A percentile compares a stretch with the other conserved stretches of the same genome.
These are phyloP conservation scores for Sinotaia quadrata DNA, from an alignment of 2,888 invertebrate species.

Conservation along the genomic window DNA sequence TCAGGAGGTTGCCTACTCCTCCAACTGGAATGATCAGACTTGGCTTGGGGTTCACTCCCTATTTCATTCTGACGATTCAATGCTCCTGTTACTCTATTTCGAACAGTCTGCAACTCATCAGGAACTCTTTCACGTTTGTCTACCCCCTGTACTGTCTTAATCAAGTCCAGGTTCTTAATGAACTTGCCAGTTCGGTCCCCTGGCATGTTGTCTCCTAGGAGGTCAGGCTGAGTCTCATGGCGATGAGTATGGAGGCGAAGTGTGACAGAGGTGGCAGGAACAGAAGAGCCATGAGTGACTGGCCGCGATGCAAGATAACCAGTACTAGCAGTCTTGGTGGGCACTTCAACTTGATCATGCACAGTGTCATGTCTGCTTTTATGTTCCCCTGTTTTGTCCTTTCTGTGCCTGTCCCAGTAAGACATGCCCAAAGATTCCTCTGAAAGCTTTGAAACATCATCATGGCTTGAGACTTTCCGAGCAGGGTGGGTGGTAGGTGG, in stretches of 20 bases:
- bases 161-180: slow-evolving; percentile 26
- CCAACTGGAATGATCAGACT: slow-evolving; percentile 31
- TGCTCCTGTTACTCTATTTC: slow-evolving; percentile 21
- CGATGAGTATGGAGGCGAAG: background rate
- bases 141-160: slow-evolving; percentile 20
- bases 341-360: background rate
- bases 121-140: background rate
- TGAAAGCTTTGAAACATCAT: slow-evolving; percentile 22
- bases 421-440: background rate
- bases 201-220: slow-evolving; percentile 15
- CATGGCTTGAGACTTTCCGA: slow-evolving; percentile 32
- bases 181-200: slow-evolving; percentile 29
- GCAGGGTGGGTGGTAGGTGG: slow-evolving; percentile 38
- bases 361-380: background rate
- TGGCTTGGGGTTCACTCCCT: slow-evolving; percentile 3
- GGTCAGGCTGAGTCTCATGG: slow-evolving; percentile 17
- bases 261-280: background rate
- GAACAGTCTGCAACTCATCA: slow-evolving; percentile 11
- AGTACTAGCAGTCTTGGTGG: background rate
- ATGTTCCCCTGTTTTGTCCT: background rate
- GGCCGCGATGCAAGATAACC: background rate
- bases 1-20: slow-evolving; percentile 19
- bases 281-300: slow-evolving; percentile 8
- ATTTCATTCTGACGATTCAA: background rate
- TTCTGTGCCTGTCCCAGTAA: background rate